These are phyloP conservation scores for Lottia gigantea DNA, from an alignment of 2,888 invertebrate species.

Conservation along the genomic window DNA sequence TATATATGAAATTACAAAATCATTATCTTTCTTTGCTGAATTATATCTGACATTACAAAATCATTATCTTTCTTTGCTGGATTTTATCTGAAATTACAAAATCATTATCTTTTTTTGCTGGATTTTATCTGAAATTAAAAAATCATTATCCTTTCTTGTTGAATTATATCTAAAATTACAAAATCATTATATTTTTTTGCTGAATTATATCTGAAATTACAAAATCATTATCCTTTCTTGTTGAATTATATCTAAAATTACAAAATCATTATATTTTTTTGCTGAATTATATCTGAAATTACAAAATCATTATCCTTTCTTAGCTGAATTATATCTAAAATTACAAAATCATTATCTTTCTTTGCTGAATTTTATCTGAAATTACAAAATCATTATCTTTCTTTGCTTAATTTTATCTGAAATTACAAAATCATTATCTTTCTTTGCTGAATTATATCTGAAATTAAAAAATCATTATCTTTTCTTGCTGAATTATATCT, in stretches of 20 bases:
- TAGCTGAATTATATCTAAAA: slow-evolving; percentile 80
- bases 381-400: slow-evolving; percentile 96
- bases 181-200: slow-evolving; percentile 97
- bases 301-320: slow-evolving; percentile 97
- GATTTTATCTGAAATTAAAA: slow-evolving; percentile 77
- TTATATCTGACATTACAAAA: slow-evolving; percentile 81
- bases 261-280: slow-evolving; percentile 96
- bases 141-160: slow-evolving; percentile 96
- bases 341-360: slow-evolving; percentile 96
- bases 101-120: slow-evolving; percentile 95
- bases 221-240: slow-evolving; percentile 96
- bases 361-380: slow-evolving; percentile 82
- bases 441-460: slow-evolving; percentile 85
- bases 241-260: slow-evolving; percentile 79
- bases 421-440: slow-evolving; percentile 94
- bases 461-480: slow-evolving; percentile 89
- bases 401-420: slow-evolving; percentile 82
- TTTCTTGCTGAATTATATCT: slow-evolving; percentile 87
- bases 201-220: slow-evolving; percentile 79
- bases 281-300: slow-evolving; percentile 79
- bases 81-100: slow-evolving; percentile 81
- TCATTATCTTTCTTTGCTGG: slow-evolving; percentile 96
- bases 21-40: slow-evolving; percentile 95
- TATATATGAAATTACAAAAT: slow-evolving; percentile 81
- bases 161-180: slow-evolving; percentile 80